Percentiles rank a stretch among this genome's conserved stretches.
phyloP scores from a whole-genome alignment of 2,113 vertebrate species.

The Pachycephala philippinensis region DNA sequence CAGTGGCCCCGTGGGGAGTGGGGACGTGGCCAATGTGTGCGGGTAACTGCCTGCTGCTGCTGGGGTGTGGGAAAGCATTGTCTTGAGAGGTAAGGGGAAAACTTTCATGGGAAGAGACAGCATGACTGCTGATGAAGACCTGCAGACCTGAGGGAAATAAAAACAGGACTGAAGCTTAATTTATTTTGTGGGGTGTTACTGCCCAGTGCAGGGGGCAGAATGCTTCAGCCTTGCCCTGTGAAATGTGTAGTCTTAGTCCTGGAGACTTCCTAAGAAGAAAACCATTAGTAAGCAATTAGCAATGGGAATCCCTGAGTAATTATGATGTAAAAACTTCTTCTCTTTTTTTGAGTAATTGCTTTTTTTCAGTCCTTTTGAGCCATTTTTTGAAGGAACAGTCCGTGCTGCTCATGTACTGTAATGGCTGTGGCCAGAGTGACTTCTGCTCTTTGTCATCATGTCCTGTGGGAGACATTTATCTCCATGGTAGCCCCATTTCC shows the following conservation, averaged over 20 bases:
- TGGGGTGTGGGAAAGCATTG: not conserved
- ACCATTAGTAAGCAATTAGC: not conserved
- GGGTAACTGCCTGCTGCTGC: not conserved
- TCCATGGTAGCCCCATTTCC: not conserved
- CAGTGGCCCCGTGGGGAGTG: not conserved
- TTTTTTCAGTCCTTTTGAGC: not conserved
- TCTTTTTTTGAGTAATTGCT: not conserved
- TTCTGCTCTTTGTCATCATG: not conserved
- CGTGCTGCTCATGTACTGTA: not conserved
- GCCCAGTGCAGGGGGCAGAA: not conserved
- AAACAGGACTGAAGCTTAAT: not conserved
- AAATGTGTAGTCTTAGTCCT: not conserved
- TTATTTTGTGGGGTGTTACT: not conserved
- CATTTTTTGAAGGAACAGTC: not conserved
- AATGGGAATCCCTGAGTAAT: not conserved
- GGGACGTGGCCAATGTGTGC: fast-evolving
- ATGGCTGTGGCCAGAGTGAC: not conserved
- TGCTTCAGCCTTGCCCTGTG: not conserved
- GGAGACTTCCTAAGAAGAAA: not conserved
- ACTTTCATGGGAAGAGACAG: not conserved
- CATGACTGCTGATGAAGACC: not conserved
- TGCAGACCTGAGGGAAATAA: not conserved
- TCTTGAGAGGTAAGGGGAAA: not conserved
- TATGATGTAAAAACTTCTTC: not conserved
- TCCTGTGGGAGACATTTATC: not conserved